Conservation (phyloP, 2,113 vertebrate genomes). For the Podocnemis expansa region DNA sequence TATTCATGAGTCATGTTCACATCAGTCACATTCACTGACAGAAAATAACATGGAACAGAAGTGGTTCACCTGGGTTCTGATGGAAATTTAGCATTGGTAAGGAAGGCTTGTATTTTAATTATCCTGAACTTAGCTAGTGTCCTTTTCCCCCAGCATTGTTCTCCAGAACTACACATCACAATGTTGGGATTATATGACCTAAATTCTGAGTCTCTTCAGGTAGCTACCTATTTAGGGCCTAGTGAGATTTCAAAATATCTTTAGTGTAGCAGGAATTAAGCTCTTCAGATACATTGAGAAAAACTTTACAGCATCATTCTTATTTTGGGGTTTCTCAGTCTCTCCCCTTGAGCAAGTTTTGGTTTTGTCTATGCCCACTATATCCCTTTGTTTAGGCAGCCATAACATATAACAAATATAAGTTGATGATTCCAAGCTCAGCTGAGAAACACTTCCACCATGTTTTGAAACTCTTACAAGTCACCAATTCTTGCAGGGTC, state of each 20-base stretch:
- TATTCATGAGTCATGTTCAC: neutral
- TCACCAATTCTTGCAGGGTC: neutral
- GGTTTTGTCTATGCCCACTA: neutral
- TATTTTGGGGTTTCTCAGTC: neutral
- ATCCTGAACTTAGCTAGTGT: neutral
- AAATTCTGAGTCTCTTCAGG: neutral
- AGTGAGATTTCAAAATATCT: neutral
- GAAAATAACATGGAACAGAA: neutral
- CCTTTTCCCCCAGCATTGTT: neutral
- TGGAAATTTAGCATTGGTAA: neutral
- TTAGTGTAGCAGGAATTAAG: neutral
- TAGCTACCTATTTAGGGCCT: no score
- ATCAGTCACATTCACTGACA: neutral
- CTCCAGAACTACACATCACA: neutral
- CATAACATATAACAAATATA: slow-evolving; percentile 17
- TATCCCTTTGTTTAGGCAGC: neutral
- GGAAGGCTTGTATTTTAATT: neutral
- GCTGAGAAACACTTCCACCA: slow-evolving; percentile 50
- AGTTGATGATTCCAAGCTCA: neutral
- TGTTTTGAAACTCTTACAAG: neutral
- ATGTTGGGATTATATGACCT: neutral
- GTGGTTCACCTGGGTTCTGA: neutral
- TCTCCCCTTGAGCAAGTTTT: neutral
- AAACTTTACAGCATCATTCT: neutral
- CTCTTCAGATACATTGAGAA: neutral